Conservation (phyloP, 2,888 invertebrate genomes). For the Serripes groenlandicus region DNA sequence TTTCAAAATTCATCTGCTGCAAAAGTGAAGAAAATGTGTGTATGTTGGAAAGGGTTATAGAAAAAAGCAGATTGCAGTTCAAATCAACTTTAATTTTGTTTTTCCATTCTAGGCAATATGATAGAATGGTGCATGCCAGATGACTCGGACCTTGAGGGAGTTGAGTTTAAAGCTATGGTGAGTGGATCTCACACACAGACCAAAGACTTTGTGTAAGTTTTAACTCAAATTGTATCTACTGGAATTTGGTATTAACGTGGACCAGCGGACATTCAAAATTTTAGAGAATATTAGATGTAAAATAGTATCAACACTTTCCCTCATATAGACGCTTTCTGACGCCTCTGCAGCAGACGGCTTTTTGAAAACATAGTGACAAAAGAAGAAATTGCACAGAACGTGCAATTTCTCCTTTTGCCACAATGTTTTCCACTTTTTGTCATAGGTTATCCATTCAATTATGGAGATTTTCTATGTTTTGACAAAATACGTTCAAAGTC, state of each 20-base stretch:
- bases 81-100: no score
- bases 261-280: no score
- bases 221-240: not conserved
- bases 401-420: no score
- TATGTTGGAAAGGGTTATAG: not conserved
- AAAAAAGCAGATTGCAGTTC: not conserved
- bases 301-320: no score
- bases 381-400: no score
- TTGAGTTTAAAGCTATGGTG: conserved; percentile 87
- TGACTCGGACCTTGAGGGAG: conserved; percentile 86
- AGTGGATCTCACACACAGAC: conserved; percentile 86
- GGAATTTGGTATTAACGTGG: no score
- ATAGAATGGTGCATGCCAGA: conserved; percentile 87
- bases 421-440: no score
- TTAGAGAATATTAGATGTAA: no score
- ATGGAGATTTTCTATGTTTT: no score
- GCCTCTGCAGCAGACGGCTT: not conserved
- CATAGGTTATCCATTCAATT: no score
- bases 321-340: no score
- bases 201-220: conserved; percentile 87
- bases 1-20: not conserved
- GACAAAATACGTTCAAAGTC: no score
- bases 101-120: conserved; percentile 85
- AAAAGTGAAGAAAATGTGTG: not conserved
- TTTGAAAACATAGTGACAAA: not conserved